Base-by-base conservation (phyloP, 2,113 vertebrate genomes). In the Tyto alba region DNA sequence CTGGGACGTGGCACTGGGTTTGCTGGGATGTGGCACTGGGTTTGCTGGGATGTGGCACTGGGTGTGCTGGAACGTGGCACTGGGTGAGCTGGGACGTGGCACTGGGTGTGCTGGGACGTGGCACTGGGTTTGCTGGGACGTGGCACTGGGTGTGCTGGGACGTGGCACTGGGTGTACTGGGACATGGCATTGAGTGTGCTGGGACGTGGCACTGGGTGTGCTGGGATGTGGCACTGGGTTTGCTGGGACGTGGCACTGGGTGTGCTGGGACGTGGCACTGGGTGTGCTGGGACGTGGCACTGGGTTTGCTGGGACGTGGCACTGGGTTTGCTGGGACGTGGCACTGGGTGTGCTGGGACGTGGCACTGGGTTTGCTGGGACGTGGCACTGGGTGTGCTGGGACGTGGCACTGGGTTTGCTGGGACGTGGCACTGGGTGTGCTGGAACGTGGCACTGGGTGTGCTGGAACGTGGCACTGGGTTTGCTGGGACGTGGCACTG, bases 271-370 rank as follows among this genome's bases (percentile, higher is more conserved):
- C 6, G 3, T 2, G 4, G 30, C 8, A n/a, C 40, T 57, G 53
- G 30, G 6, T 0, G 25, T 57, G 7, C 4, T 36, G 32, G 32
- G 55, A 11, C 2, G 7, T 0, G 1, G 6, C 16, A 45, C 43
- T 45, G 43, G 43, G 16, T 0, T 40, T 13, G 11, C 7, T 36
- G 34, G 34, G 43, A 5, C 1, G 1, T 7, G 0, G 2, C 4
- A 36, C 43, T 47, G 72, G 72, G 29, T 1, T 57, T 15, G 10
- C 41, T 60, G 19, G 34, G 41, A 6, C 0, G 0, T 2, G 0
- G 8, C 11, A 23, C 20, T 55, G 50, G 19, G 9, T 0, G 45
- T 27, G 13, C 40, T n/a, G 32, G 72, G 74, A 38, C 1, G 5
- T 0, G 0, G 20, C 6, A 13, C 26, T 48, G 57, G 56, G 6